Conservation (phyloP, 2,113 vertebrate genomes). For the Orientallactaga bullata region DNA sequence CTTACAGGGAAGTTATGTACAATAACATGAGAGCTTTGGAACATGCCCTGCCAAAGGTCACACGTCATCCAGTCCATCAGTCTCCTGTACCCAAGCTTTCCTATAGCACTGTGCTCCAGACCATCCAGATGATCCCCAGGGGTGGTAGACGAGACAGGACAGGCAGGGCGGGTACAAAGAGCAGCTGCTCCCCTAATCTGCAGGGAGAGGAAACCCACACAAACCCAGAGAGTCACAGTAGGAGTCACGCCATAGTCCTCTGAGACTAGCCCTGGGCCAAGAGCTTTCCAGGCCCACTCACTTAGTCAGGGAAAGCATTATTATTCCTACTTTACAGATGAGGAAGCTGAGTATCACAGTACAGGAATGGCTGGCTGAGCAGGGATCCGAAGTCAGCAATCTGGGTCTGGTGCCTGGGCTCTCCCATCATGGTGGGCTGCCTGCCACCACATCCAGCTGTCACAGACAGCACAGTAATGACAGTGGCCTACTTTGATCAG, state of each 20-base stretch:
- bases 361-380: not conserved
- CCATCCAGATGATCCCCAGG: not conserved
- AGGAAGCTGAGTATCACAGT: not conserved
- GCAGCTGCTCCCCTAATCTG: not conserved
- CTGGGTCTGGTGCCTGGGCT: not conserved
- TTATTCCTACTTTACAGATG: not conserved
- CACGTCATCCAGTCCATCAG: not conserved
- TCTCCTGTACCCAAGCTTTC: not conserved
- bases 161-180: not conserved
- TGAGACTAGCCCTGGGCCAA: not conserved
- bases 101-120: not conserved
- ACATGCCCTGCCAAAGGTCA: not conserved
- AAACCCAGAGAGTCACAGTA: rapidly evolving
- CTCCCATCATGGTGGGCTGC: rapidly evolving
- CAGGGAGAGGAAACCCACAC: not conserved
- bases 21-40: not conserved
- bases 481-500: too few species aligned
- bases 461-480: too few species aligned
- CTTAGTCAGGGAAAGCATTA: not conserved
- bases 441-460: not conserved
- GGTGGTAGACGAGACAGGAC: rapidly evolving
- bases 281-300: rapidly evolving
- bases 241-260: not conserved
- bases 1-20: not conserved
- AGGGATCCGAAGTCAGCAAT: not conserved